Evolutionary conservation across 2,888 invertebrate species (phyloP), one percentile per base, ranked within the genome.

Genomic region (Oscheius myriophilus): DNA sequence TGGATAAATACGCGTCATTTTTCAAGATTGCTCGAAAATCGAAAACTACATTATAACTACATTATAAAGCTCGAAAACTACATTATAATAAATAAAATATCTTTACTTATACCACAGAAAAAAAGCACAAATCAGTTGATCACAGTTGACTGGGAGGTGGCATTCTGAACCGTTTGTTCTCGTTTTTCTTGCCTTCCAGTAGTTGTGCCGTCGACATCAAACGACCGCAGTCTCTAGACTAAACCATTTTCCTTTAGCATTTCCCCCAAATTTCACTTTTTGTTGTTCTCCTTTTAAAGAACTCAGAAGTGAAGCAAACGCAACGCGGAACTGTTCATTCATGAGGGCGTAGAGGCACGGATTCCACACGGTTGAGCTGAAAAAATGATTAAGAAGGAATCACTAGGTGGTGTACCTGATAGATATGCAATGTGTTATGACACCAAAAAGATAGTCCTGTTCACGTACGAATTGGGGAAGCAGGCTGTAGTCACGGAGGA

Each of bases 351-450:
- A 85, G 18, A 85, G 72, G 43, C 82, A 70, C 18, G 83, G 83
- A 70, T 85, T 85, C 83, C 84, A 86, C 7, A 85, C 74, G 2
- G 83, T 83, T 26, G 79, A 79, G 43, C 79, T 76, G 69, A 65
- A 58, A 57, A 49, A 64, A n/a, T 6, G 39, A 7, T 49, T 6
- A n/a, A 9, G 49, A 49, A 49, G 49, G 49, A 18, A n/a, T n/a
- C 26, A 16, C 6, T 7, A 23, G 21, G 12, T 39, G 16, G 62
- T 70, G 69, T 49, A 81, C 83, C 79, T 82, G 75, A 85, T 85
- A n/a, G 85, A 85, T 49, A 85, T 83, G 71, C 81, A 82, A 59
- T 85, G 85, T 11, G 82, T 83, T 33, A 85, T 80, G 25, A 84
- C 69, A 51, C 85, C 85, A 53, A 76, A 84, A 9, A 85, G 68